Percentiles rank a stretch among this genome's conserved stretches.
Conservation (phyloP, 2,113 vertebrate species). For the Heteronetta atricapilla region DNA sequence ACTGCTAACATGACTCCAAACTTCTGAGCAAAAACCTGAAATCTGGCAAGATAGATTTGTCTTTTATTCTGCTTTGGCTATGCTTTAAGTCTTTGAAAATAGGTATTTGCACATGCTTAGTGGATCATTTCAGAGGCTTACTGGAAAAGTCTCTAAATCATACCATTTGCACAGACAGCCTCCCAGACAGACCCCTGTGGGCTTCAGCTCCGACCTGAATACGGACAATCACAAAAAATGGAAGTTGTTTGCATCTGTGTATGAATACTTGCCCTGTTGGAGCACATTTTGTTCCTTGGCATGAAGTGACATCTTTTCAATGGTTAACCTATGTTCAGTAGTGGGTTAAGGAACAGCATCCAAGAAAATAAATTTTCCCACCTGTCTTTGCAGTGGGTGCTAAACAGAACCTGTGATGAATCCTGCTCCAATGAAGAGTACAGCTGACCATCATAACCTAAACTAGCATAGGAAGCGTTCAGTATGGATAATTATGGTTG, state of each 20-base stretch:
- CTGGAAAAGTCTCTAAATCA: conserved; percentile 2
- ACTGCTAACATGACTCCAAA: background rate
- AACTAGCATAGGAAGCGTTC: background rate
- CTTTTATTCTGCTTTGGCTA: conserved; percentile 2
- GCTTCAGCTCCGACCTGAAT: background rate
- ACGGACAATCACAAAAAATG: background rate
- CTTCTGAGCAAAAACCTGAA: background rate
- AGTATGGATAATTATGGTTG: background rate
- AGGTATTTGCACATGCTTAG: conserved; percentile 1
- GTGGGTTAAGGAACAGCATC: background rate
- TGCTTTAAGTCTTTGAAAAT: background rate
- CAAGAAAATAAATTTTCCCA: background rate
- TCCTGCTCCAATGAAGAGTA: background rate
- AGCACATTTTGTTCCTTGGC: background rate
- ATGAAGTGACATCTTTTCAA: background rate
- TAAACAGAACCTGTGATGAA: background rate
- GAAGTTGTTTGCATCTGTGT: background rate
- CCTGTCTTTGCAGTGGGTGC: background rate
- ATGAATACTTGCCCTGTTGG: background rate
- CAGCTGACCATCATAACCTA: background rate
- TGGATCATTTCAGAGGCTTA: conserved; percentile 20
- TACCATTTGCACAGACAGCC: background rate
- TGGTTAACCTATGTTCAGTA: background rate
- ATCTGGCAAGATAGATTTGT: background rate
- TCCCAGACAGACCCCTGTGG: background rate